Conservation (phyloP, 1,140 invertebrate genomes). For the Bombyx mandarina region DNA sequence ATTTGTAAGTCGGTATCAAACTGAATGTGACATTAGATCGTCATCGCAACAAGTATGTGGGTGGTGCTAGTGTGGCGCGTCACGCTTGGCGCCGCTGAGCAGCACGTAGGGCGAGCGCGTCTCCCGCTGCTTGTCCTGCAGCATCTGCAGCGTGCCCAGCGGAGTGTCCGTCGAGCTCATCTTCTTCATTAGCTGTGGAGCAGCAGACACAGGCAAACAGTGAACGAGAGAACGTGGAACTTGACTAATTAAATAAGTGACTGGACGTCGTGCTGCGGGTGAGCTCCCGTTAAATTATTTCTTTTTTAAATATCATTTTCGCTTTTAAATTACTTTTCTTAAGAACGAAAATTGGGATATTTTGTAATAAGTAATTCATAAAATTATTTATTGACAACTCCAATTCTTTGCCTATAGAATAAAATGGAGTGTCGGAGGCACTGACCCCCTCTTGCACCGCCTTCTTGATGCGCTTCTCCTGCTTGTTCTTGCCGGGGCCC, state of each 20-base stretch:
- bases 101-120: constrained; percentile 96
- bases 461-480: constrained; percentile 97
- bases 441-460: constrained; percentile 90
- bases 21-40: background rate
- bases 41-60: background rate
- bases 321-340: too few species aligned
- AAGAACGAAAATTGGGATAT: too few species aligned
- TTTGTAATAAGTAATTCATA: too few species aligned
- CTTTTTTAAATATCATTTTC: too few species aligned
- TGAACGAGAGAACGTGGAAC: background rate
- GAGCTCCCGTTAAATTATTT: too few species aligned
- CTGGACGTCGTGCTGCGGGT: too few species aligned
- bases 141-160: constrained; percentile 91
- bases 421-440: constrained; percentile 7
- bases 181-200: constrained; percentile 90
- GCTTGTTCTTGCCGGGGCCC: constrained; percentile 98
- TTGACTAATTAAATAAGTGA: background rate
- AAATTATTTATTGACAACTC: too few species aligned
- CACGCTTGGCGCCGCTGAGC: constrained; percentile 88
- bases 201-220: constrained; percentile 10
- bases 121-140: constrained; percentile 97
- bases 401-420: too few species aligned
- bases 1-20: background rate
- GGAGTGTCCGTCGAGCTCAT: constrained; percentile 99
- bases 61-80: constrained; percentile 21